Percentiles rank a stretch among this genome's conserved stretches.
phyloP scores from a whole-genome alignment of 2,888 invertebrate genomes.

The Drosophila subquinaria region DNA sequence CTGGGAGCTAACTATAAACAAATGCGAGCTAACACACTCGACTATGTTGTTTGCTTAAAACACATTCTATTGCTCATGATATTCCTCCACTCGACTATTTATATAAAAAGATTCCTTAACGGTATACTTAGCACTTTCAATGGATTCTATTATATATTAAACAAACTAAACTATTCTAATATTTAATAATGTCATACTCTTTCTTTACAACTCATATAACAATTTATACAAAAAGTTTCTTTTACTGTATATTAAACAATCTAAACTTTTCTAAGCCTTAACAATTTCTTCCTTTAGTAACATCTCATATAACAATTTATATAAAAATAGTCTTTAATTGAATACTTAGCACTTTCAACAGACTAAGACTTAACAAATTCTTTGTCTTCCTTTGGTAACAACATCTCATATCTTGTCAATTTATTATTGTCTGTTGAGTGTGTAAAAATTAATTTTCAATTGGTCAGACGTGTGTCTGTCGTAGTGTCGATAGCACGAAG shows the following conservation, averaged over 20 bases:
- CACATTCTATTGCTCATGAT: slow-evolving; percentile 11
- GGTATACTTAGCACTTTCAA: background rate
- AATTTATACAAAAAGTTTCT: too few relatives aligned
- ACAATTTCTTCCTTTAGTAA: too few relatives aligned
- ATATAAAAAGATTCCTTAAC: background rate
- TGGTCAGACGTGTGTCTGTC: slow-evolving; percentile 63
- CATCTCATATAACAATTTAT: background rate
- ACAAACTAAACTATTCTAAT: background rate
- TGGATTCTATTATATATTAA: background rate
- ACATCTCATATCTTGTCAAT: slow-evolving; percentile 46
- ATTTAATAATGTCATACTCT: too few relatives aligned
- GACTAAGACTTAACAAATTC: background rate
- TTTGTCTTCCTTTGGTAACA: background rate
- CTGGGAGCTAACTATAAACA: slow-evolving; percentile 47
- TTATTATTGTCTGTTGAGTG: slow-evolving; percentile 54
- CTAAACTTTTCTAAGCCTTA: too few relatives aligned
- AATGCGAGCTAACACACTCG: slow-evolving; percentile 52
- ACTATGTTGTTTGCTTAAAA: slow-evolving; percentile 37
- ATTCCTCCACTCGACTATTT: slow-evolving; percentile 3
- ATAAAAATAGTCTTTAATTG: background rate
- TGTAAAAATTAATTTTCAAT: slow-evolving; percentile 61
- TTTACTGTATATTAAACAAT: too few relatives aligned
- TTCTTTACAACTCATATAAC: too few relatives aligned
- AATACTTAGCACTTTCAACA: background rate
- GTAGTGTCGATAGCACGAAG: slow-evolving; percentile 28